These are phyloP conservation scores for Drosophila atroscutellata DNA, from an alignment of 2,888 invertebrate species.

Conservation along the genomic window DNA sequence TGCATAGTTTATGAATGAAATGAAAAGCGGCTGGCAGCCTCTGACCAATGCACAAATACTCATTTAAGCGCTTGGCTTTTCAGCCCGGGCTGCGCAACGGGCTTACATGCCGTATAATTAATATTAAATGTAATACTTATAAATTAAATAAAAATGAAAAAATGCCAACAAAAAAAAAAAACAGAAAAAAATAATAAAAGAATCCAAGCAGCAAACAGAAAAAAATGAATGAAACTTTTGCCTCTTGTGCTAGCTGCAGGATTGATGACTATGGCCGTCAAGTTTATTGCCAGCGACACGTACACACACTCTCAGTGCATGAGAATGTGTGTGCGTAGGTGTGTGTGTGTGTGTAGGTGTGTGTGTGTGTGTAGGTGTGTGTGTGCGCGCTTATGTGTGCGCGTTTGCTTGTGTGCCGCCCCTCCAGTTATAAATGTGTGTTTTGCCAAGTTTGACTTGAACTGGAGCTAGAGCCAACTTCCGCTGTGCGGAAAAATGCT, in stretches of 20 bases:
- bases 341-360: constrained; percentile 4
- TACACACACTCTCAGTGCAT: constrained; percentile 34
- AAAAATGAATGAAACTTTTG: constrained; percentile 44
- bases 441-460: constrained; percentile 77
- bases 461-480: constrained; percentile 63
- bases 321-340: not conserved
- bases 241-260: constrained; percentile 51
- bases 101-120: constrained; percentile 80
- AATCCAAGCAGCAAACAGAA: not conserved
- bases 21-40: constrained; percentile 63
- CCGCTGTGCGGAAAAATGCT: constrained; percentile 81
- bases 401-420: not conserved
- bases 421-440: constrained; percentile 72
- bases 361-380: not conserved
- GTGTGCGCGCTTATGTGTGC: constrained; percentile 4
- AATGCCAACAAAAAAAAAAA: constrained; percentile 7
- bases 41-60: constrained; percentile 52
- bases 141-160: constrained; percentile 73
- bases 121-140: constrained; percentile 79
- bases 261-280: constrained; percentile 76
- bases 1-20: constrained; percentile 77
- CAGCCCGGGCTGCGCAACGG: constrained; percentile 49
- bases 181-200: constrained; percentile 5
- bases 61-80: constrained; percentile 67
- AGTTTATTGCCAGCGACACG: constrained; percentile 69